phyloP scores from a whole-genome alignment of 2,113 vertebrate genomes.

The Ammodytes dubius region DNA sequence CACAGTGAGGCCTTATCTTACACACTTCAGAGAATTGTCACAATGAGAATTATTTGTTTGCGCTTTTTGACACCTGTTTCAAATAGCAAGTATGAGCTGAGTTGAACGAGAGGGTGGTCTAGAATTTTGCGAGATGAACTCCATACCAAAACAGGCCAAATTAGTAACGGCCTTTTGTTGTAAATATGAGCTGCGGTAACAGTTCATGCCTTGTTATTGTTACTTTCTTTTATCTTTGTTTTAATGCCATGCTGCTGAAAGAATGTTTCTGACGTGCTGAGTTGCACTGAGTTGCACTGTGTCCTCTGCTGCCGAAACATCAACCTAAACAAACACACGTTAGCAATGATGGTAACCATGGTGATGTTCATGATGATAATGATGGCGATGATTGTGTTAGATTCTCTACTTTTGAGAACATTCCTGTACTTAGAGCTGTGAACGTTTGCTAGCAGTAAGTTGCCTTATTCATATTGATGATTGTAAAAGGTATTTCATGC shows the following conservation, averaged over 20 bases:
- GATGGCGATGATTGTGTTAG: slow-evolving; percentile 51
- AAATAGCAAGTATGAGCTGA: slow-evolving; percentile 43
- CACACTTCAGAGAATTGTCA: slow-evolving; percentile 62
- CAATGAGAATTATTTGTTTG: slow-evolving; percentile 50
- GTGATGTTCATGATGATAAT: slow-evolving; percentile 20
- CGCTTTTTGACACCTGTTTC: slow-evolving; percentile 32
- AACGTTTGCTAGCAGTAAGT: slow-evolving; percentile 25
- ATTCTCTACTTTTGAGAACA: slow-evolving; percentile 36
- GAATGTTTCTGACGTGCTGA: slow-evolving; percentile 61
- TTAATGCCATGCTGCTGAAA: slow-evolving; percentile 76
- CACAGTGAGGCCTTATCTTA: slow-evolving; percentile 78
- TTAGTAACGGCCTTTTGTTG: slow-evolving; percentile 60
- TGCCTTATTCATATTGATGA: slow-evolving; percentile 42
- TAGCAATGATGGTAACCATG: slow-evolving; percentile 33
- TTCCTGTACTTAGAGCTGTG: slow-evolving; percentile 36
- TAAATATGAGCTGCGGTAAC: slow-evolving; percentile 65
- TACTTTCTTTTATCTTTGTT: slow-evolving; percentile 41
- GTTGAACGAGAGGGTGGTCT: slow-evolving; percentile 32
- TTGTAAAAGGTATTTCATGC: slow-evolving; percentile 44
- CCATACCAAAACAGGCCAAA: slow-evolving; percentile 80
- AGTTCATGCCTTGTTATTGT: slow-evolving; percentile 54
- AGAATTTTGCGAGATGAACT: slow-evolving; percentile 48
- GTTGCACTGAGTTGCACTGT: slow-evolving; percentile 74
- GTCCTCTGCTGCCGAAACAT: slow-evolving; percentile 62
- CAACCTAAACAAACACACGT: slow-evolving; percentile 50